These are phyloP conservation scores for Spodoptera frugiperda DNA, from an alignment of 1,140 invertebrate species.

Conservation along the genomic window DNA sequence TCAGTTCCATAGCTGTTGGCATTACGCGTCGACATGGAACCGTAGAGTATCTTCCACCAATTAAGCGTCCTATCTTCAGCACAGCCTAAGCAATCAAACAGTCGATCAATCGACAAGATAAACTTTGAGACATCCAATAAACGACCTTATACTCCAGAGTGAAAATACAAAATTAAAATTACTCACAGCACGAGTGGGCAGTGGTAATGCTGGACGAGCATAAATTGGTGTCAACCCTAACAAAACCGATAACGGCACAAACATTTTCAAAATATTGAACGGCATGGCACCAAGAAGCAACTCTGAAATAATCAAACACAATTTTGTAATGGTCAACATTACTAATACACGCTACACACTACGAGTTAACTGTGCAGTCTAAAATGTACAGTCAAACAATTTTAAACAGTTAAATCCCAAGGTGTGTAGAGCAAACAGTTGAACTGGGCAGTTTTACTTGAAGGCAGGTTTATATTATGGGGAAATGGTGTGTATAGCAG, in stretches of 20 bases:
- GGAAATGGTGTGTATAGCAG: too few species aligned
- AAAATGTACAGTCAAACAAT: too few species aligned
- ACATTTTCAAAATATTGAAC: conserved; percentile 72
- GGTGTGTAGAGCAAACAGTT: too few species aligned
- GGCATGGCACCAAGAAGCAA: conserved; percentile 53
- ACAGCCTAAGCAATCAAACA: conserved; percentile 54
- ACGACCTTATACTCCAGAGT: not conserved
- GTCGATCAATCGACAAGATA: too few species aligned
- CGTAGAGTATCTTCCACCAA: conserved; percentile 50
- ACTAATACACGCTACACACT: too few species aligned
- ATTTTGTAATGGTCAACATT: too few species aligned
- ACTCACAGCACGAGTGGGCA: conserved; percentile 69
- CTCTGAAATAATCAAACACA: conserved; percentile 14
- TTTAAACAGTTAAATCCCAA: too few species aligned
- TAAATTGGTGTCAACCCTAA: conserved; percentile 72
- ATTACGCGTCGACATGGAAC: conserved; percentile 57
- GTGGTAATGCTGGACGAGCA: conserved; percentile 67
- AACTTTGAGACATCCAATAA: not conserved
- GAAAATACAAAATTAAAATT: not conserved
- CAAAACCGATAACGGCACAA: conserved; percentile 62
- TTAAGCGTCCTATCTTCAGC: conserved; percentile 66
- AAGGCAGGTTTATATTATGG: too few species aligned
- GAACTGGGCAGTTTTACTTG: too few species aligned
- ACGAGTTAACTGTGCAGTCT: too few species aligned
- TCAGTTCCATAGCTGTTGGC: conserved; percentile 61